Percentiles rank a stretch among this genome's conserved stretches.
Conservation (phyloP, 1,140 invertebrate genomes). For the Drosophila tani region DNA sequence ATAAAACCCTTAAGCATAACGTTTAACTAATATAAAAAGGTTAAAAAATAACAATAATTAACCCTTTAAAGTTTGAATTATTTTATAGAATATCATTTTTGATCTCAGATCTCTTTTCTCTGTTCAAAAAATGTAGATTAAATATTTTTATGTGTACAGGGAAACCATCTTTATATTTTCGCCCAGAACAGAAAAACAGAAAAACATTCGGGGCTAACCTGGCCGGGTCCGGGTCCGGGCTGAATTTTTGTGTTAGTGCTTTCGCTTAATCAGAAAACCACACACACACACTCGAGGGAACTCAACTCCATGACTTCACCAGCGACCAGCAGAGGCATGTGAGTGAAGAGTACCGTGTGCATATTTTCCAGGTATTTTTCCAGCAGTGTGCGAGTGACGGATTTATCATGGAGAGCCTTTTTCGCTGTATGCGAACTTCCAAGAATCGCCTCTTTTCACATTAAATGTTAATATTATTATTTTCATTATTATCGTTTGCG, state of each 20-base stretch:
- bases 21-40: too few species aligned
- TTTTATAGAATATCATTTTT: too few species aligned
- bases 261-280: conserved; percentile 76
- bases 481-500: conserved; percentile 49
- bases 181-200: neutral
- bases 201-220: conserved; percentile 32
- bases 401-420: conserved; percentile 62
- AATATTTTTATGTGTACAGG: neutral
- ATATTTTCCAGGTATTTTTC: conserved; percentile 73
- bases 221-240: conserved; percentile 25
- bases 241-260: conserved; percentile 73
- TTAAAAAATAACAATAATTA: too few species aligned
- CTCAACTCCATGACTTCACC: conserved; percentile 73
- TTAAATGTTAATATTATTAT: conserved; percentile 77
- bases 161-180: conserved; percentile 36
- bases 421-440: conserved; percentile 52
- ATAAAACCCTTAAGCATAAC: too few species aligned
- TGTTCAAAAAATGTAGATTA: neutral
- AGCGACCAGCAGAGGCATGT: conserved; percentile 24
- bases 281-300: conserved; percentile 30
- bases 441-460: conserved; percentile 66
- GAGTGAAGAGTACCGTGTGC: conserved; percentile 61
- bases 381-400: conserved; percentile 39
- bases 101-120: neutral
- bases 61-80: too few species aligned